These are phyloP conservation scores for Corythucha ciliata DNA, from an alignment of 2,888 invertebrate species.

Conservation along the genomic window DNA sequence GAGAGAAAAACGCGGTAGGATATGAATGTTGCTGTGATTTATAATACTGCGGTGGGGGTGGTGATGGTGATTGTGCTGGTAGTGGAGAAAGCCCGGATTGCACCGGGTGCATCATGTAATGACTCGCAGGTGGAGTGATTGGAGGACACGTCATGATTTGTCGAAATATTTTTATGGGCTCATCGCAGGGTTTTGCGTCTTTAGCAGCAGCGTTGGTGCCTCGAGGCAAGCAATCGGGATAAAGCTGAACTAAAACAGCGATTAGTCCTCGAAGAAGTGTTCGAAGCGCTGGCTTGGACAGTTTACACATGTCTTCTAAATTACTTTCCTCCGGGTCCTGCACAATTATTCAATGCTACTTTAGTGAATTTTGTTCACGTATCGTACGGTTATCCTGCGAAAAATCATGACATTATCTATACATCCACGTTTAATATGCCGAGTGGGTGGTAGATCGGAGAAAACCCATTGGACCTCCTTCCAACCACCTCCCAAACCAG, in stretches of 20 bases:
- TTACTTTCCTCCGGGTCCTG: constrained; percentile 12
- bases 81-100: no score
- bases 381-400: background rate
- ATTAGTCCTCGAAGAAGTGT: constrained; percentile 15
- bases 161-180: constrained; percentile 21
- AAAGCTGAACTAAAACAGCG: constrained; percentile 15
- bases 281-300: constrained; percentile 16
- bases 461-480: background rate
- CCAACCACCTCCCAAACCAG: background rate
- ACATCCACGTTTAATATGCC: no score
- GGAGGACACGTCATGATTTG: no score
- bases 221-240: constrained; percentile 10
- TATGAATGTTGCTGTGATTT: no score
- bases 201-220: background rate
- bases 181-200: constrained; percentile 8
- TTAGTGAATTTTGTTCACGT: background rate
- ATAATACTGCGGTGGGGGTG: no score
- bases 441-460: background rate
- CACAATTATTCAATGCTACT: background rate
- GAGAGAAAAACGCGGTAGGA: no score
- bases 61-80: no score
- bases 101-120: no score
- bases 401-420: no score
- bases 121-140: no score
- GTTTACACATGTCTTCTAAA: constrained; percentile 10